phyloP scores from a whole-genome alignment of 1,140 invertebrate genomes.

The Leptestheria dahalacensis region DNA sequence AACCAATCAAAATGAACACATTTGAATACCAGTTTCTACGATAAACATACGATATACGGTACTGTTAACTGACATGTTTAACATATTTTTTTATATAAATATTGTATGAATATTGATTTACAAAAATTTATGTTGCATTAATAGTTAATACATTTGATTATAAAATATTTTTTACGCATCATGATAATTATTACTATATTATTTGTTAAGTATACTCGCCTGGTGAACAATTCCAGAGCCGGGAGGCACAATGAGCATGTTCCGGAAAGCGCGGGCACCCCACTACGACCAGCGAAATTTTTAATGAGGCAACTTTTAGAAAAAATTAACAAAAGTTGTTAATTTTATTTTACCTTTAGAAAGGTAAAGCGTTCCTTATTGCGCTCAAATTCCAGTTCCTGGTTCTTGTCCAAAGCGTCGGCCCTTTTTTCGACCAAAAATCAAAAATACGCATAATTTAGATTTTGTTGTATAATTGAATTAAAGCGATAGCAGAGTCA shows the following conservation, averaged over 20 bases:
- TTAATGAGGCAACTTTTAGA: slow-evolving; percentile 4
- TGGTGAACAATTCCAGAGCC: slow-evolving; percentile 97
- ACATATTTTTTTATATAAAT: background rate
- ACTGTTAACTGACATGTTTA: background rate
- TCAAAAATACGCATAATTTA: background rate
- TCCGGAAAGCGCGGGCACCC: slow-evolving; percentile 87
- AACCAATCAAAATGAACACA: too few relatives aligned
- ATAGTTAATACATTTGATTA: too few relatives aligned
- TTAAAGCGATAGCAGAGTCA: background rate
- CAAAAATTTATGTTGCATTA: too few relatives aligned
- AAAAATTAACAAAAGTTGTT: slow-evolving; percentile 9
- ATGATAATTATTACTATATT: background rate
- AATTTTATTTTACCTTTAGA: slow-evolving; percentile 76
- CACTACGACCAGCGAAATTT: slow-evolving; percentile 41
- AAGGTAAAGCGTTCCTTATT: slow-evolving; percentile 94
- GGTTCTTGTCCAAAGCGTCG: slow-evolving; percentile 82
- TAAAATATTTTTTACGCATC: too few relatives aligned
- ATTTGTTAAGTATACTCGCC: slow-evolving; percentile 32
- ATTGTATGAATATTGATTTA: slow-evolving; percentile 16
- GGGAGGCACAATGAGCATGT: slow-evolving; percentile 94
- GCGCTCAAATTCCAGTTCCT: slow-evolving; percentile 87
- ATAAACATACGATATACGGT: too few relatives aligned
- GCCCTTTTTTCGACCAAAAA: slow-evolving; percentile 39
- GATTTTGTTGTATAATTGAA: background rate
- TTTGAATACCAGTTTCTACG: too few relatives aligned